Conservation (phyloP, 2,797 vertebrate species). For the Myotis daubentonii region DNA sequence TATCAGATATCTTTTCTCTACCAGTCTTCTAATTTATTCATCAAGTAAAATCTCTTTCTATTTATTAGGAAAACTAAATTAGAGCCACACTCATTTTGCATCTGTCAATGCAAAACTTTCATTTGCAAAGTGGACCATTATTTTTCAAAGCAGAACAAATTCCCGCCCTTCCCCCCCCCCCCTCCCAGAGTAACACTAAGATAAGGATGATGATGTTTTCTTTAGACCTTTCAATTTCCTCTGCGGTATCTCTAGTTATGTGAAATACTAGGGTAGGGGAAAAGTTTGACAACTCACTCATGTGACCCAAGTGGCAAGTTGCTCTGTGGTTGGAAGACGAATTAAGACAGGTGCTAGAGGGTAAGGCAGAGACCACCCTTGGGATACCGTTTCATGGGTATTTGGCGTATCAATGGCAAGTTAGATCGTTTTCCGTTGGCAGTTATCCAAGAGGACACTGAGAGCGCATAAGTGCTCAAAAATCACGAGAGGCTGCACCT, state of each 20-base stretch:
- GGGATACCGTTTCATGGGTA: background rate
- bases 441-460: background rate
- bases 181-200: background rate
- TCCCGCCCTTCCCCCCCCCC: too few species aligned
- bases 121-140: background rate
- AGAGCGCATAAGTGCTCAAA: background rate
- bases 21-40: background rate
- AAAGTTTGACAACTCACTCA: background rate
- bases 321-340: background rate
- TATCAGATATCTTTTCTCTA: background rate
- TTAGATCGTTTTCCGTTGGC: background rate
- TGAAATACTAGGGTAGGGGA: background rate
- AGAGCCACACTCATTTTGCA: background rate
- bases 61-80: background rate
- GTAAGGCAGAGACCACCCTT: background rate
- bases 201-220: background rate
- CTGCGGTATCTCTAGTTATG: background rate
- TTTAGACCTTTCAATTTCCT: background rate
- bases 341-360: background rate
- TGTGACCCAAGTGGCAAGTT: background rate
- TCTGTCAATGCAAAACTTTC: background rate
- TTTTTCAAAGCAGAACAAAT: background rate
- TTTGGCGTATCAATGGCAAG: background rate
- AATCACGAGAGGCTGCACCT: background rate
- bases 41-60: background rate